Evolutionary conservation across 2,797 vertebrate species (phyloP), one percentile per base, ranked within the genome.

Genomic region (Melanotaenia pygmaea): DNA sequence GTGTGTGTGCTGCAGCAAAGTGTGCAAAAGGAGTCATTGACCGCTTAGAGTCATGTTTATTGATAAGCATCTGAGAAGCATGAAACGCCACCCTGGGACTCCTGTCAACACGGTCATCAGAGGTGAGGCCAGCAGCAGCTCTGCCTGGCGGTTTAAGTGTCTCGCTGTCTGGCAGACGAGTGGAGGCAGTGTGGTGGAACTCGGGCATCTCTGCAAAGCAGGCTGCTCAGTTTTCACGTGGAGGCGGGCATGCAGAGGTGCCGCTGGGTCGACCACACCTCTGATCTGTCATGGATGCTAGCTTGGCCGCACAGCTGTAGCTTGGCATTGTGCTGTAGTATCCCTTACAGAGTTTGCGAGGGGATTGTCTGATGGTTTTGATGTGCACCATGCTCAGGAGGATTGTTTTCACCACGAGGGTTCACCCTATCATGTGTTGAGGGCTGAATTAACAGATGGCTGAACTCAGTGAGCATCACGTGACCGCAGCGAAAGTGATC

Each of bases 151-250:
- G 84, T 69, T 64, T 81, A 74, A 73, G 73, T 85, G 77, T 82
- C 61, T 79, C 38, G 32, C 70, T 66, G 67, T 82, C 76, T 80
- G 60, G 70, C 61, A 53, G 62, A 69, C 4, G 1, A 38, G 32
- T 51, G 64, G 64, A n/a, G 51, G 22, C 8, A 3, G 22, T 18
- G 18, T 12, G 37, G 61, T 50, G 59, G 53, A 16, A 56, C 53
- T 45, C 64, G 30, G 20, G 32, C 11, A 30, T 57, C 32, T 7
- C 28, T 18, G 40, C 24, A 63, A 53, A 43, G 34, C 14, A 18
- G 51, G 35, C n/a, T 10, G 81, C 83, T 92, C 79, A 6, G 56
- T 34, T 91, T 91, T 88, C 90, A 76, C 47, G 64, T 53, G 51
- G 76, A 72, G 40, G 58, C 64, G 66, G 61, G 50, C 64, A 69